A percentile compares a stretch with the other conserved stretches of the same genome.
phyloP scores from a whole-genome alignment of 2,888 invertebrate species.

The Lasioglossum villosulum region DNA sequence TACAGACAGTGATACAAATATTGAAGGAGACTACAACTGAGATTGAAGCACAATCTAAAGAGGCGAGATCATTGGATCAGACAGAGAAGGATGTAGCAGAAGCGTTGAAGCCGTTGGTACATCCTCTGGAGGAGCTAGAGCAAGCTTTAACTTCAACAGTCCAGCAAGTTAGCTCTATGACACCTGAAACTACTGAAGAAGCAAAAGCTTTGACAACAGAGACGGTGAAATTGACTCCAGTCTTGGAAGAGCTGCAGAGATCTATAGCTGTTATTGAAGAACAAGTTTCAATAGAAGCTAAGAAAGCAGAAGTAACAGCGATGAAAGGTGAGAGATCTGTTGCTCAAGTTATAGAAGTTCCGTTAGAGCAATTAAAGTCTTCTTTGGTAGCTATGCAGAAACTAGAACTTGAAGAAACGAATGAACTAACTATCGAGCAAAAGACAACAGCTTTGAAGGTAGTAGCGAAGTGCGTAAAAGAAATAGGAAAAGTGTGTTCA shows the following conservation, averaged over 20 bases:
- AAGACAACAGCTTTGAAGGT: constrained; percentile 78
- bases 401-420: background rate
- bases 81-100: constrained; percentile 27
- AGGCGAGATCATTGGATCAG: constrained; percentile 22
- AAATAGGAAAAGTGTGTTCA: constrained; percentile 44
- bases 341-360: constrained; percentile 31
- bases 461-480: constrained; percentile 77
- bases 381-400: constrained; percentile 30
- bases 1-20: constrained; percentile 44
- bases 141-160: constrained; percentile 52
- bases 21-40: constrained; percentile 68
- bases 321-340: constrained; percentile 4
- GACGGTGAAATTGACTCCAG: background rate
- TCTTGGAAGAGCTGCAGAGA: constrained; percentile 41
- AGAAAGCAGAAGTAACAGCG: constrained; percentile 80
- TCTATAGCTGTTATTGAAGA: constrained; percentile 44
- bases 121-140: constrained; percentile 53
- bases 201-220: background rate
- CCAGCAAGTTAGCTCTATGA: constrained; percentile 77
- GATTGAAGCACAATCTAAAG: constrained; percentile 40
- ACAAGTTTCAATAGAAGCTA: constrained; percentile 30
- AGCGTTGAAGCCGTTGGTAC: constrained; percentile 69
- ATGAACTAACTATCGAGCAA: constrained; percentile 36
- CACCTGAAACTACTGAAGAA: constrained; percentile 20
- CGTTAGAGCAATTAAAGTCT: constrained; percentile 37